Base-by-base conservation (phyloP, 2,888 invertebrate species). In the Chloroclysta siterata region DNA sequence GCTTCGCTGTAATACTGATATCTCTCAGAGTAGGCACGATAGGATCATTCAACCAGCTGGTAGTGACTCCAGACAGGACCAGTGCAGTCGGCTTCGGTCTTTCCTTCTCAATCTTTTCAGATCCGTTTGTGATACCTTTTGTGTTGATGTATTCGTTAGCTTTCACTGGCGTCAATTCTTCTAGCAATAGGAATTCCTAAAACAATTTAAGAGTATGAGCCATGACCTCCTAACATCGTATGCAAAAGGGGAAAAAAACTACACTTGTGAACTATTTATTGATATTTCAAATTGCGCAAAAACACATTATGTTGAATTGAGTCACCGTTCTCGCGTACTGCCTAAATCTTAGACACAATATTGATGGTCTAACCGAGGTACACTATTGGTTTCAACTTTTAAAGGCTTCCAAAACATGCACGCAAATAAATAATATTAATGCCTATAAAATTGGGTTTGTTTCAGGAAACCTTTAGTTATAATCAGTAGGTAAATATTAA, bases 11-110 rank as follows among this genome's bases (percentile, higher is more conserved):
- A 0, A 95, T 72, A 15, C 86, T 89, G 5, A 95, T 75, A 46
- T 93, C 83, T 39, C 94, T 89, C 54, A 95, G 75, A 0, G 94
- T 95, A 53, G 95, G 93, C 11, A 93, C 92, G 13, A 93, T 93
- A 2, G 91, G 84, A 51, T 90, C 88, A 1, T 84, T 80, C 47
- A 81, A 81, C 93, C 93, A 93, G 55, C 89, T 78, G 58, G 87
- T 81, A 76, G 88, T 94, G 72, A 94, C 78, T 74, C 89, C 80
- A 55, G 85, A 75, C 68, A 93, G 56, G 33, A 83, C 87, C 63
- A 88, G 79, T 44, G 78, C 89, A 8, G 83, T 87, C 39, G 73
- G 82, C 66, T 75, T 83, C 0, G 71, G 55, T 42, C 76, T 83
- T 52, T 79, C 82, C 39, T 61, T 61, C 52, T 51, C 55, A 14